Percentiles rank a stretch among this genome's conserved stretches.
phyloP scores from a whole-genome alignment of 2,797 vertebrate genomes.

The Danionella dracula region DNA sequence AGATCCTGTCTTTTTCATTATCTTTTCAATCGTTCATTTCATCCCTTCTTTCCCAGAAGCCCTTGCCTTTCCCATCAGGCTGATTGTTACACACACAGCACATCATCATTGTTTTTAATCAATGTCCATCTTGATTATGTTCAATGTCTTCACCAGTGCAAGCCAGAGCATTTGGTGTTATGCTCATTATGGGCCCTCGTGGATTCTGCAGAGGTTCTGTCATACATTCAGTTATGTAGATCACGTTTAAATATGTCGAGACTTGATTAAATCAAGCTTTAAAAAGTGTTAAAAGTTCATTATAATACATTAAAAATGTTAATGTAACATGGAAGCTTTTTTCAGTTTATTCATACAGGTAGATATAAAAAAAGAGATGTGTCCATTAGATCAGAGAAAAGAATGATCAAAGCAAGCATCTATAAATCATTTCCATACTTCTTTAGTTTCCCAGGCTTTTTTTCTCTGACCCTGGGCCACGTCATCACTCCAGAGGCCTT shows the following conservation, averaged over 20 bases:
- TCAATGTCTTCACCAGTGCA: slow-evolving; percentile 17
- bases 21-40: slow-evolving; percentile 27
- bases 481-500: slow-evolving; percentile 45
- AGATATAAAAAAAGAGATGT: no score
- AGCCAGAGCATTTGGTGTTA: neutral
- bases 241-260: neutral
- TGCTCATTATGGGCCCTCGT: neutral
- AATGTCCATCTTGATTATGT: slow-evolving; percentile 30
- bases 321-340: no score
- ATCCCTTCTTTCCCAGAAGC: slow-evolving; percentile 15
- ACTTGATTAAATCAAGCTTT: no score
- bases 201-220: neutral
- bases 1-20: slow-evolving; percentile 28
- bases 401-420: slow-evolving; percentile 23
- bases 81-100: slow-evolving; percentile 39
- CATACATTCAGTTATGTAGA: neutral
- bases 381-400: neutral
- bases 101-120: slow-evolving; percentile 36
- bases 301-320: no score
- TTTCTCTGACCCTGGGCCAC: slow-evolving; percentile 40
- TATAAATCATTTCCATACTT: slow-evolving; percentile 36
- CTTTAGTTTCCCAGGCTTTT: slow-evolving; percentile 46
- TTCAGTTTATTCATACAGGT: no score
- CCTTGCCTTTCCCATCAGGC: slow-evolving; percentile 36
- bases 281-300: no score